Evolutionary conservation across 2,888 invertebrate species (phyloP), one percentile per base, ranked within the genome.

Genomic region (Xestobium rufovillosum): DNA sequence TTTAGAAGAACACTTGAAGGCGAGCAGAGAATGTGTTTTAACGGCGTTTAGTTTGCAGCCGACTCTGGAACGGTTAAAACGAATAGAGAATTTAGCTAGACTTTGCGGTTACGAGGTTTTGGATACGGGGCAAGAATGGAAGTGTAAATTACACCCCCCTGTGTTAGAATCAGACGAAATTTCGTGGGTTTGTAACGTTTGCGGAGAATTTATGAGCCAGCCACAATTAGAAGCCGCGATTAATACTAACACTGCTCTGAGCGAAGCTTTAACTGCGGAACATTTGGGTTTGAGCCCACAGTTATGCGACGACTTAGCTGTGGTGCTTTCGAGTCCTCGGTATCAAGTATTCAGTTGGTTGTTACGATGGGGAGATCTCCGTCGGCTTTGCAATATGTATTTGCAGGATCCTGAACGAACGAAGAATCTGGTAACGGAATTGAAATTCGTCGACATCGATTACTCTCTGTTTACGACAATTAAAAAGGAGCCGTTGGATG

Each of bases 11-110:
- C 76, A 80, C 53, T 62, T 72, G 13, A 72, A 77, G 11, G 70
- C 83, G 16, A 72, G 73, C 31, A 70, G 77, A 48, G 85, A 85
- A 65, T 84, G 83, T 54, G 65, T 78, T 0, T 69, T 85, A 26
- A 83, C 85, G 1, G 80, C 84, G 1, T 86, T 85, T 66, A 82
- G 82, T 29, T 66, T 85, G 33, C 75, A 81, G 53, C 84, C 85
- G 3, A 76, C 81, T 4, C 65, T 68, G 19, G 63, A 63, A 8
- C 74, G 76, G 61, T 73, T 76, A 53, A 71, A 73, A 14, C 63
- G 67, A 45, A 74, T 84, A 31, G 67, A 70, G 48, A 66, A 68
- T 15, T 58, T 73, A 41, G 75, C 75, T 1, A 56, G 65, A 31
- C 62, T 62, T 11, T 69, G 70, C 43, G 72, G 72, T n/a, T 59